Base-by-base conservation (phyloP, 2,113 vertebrate genomes). In the Petrocephalus zakoni region DNA sequence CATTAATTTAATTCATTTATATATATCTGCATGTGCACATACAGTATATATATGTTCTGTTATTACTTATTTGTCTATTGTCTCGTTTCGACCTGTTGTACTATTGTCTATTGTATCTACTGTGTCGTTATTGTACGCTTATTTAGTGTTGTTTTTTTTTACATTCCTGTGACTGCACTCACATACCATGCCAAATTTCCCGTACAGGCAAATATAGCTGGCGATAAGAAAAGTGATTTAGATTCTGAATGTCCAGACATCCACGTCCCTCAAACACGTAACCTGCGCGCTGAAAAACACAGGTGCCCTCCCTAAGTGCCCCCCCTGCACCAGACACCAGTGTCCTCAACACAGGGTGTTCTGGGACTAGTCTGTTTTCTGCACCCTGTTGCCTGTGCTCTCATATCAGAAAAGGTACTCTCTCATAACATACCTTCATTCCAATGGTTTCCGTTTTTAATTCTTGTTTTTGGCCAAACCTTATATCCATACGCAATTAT, bases 401-500 rank as follows among this genome's bases (percentile, higher is more conserved):
- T 83, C 47, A 83, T 49, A 21, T 83, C 81, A 51, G 82, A 19
- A 55, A 51, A 56, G 53, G 53, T n/a, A 86, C 5, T 42, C 85
- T 56, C 56, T 29, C 85, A 55, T 86, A 34, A 55, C 21, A 37
- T 25, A 58, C 51, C 85, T 55, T 53, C 25, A 52, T 55, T 86
- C 25, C 25, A 86, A 58, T 9, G 86, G 37, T 87, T 64, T 87
- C 25, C 22, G 55, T 37, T 64, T 86, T 86, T 86, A 29, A 86
- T 87, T 88, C 68, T n/a, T 58, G 52, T 88, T 87, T 88, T 87
- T 93, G 92, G 94, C 93, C 93, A 93, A 94, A 92, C 95, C 95
- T 95, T 95, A 95, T 96, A 95, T 96, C 94, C 95, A 93, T 93
- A 91, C 92, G 93, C 95, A 96, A 96, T 97, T 96, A 96, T 96